phyloP scores from a whole-genome alignment of 2,888 invertebrate genomes.

The Lysandra coridon region DNA sequence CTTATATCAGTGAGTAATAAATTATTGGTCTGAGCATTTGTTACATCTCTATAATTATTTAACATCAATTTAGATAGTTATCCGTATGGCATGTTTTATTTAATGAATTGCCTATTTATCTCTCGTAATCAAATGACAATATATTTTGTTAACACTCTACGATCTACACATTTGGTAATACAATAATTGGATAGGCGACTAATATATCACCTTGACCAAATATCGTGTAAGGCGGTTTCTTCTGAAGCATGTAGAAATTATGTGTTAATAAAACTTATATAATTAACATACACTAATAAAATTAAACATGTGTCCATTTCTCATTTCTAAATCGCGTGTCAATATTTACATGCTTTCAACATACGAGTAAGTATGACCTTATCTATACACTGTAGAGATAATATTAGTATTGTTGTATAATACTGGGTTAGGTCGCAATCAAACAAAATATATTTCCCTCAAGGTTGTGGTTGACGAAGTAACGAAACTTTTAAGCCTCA shows the following conservation, averaged over 20 bases:
- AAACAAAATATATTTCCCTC: background rate
- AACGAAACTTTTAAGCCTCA: background rate
- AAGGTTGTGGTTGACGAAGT: background rate
- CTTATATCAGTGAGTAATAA: background rate
- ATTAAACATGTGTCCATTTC: slow-evolving; percentile 2
- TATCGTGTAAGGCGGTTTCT: background rate
- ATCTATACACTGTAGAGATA: slow-evolving; percentile 20
- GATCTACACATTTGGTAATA: background rate
- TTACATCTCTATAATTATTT: background rate
- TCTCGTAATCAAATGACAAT: background rate
- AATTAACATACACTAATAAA: slow-evolving; percentile 26
- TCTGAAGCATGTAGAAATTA: background rate
- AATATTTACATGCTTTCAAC: slow-evolving; percentile 26
- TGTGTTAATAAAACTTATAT: slow-evolving; percentile 34
- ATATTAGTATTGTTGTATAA: slow-evolving; percentile 23
- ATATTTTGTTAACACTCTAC: background rate
- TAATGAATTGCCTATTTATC: background rate
- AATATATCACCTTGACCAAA: slow-evolving; percentile 19
- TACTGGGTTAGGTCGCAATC: background rate
- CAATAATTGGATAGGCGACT: background rate
- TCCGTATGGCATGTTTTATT: background rate
- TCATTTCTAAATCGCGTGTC: slow-evolving; percentile 20
- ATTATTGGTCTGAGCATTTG: background rate
- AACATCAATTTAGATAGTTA: background rate
- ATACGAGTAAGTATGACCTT: background rate